Evolutionary conservation across 1,140 invertebrate species (phyloP).

Genomic region (Heliothis subflexa): DNA sequence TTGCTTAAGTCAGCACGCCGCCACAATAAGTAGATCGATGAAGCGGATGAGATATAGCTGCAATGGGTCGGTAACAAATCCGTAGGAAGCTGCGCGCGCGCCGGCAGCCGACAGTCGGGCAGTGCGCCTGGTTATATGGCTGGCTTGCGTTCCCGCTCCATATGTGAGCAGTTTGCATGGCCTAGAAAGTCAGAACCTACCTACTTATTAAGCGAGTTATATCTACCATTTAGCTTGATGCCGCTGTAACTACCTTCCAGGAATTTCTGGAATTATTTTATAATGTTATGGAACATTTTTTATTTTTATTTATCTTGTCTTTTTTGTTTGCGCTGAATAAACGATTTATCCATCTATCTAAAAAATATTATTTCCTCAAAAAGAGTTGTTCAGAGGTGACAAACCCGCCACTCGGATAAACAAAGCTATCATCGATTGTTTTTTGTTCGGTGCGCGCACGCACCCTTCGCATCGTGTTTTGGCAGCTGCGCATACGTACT

Average conservation of each 20-base stretch:
- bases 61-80: background rate
- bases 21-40: background rate
- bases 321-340: too few species aligned
- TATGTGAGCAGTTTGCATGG: background rate
- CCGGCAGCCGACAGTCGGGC: background rate
- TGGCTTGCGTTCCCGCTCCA: slow-evolving; percentile 9
- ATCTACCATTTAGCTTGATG: too few species aligned
- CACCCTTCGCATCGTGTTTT: slow-evolving; percentile 14
- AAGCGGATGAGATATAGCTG: slow-evolving; percentile 12
- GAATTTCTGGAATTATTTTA: too few species aligned
- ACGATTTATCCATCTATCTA: too few species aligned
- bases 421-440: background rate
- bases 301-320: too few species aligned
- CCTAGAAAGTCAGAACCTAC: background rate
- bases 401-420: background rate
- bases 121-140: background rate
- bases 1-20: background rate
- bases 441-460: slow-evolving; percentile 16
- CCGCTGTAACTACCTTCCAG: too few species aligned
- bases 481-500: slow-evolving; percentile 26
- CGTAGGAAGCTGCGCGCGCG: background rate
- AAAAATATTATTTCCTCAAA: too few species aligned
- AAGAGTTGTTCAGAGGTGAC: background rate
- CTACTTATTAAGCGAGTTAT: too few species aligned
- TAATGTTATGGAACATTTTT: too few species aligned